Base-by-base conservation (phyloP, 2,888 invertebrate species). In the Patella depressa region DNA sequence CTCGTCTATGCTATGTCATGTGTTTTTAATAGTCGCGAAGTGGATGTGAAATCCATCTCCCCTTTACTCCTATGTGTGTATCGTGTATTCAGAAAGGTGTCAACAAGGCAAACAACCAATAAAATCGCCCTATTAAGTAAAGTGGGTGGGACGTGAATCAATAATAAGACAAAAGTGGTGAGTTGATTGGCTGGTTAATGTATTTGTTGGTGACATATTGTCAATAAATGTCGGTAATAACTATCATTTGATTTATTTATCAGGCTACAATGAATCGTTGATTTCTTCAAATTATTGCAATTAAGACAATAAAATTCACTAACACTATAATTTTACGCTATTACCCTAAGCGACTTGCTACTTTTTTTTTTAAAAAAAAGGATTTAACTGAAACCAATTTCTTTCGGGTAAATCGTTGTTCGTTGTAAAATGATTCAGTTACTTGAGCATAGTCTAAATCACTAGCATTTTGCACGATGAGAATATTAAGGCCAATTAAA, bases 11-110 rank as follows among this genome's bases (percentile, higher is more conserved):
- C 65, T 19, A 65, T 65, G 65, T 65, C 65, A 65, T 65, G 24
- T 65, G 65, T 24, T 65, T 65, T 65, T 65, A 65, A 65, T 65
- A 65, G 65, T 24, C 65, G 65, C 19, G 65, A 65, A 65, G 65
- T 65, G 65, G 65, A 65, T 65, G 65, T 65, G 65, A 24, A 65
- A 65, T 65, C 24, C 19, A 65, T 65, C 65, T 65, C 65, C 24
- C 45, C 45, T 45, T 65, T 65, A 65, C 14, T 65, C 65, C 24
- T 65, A 65, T 65, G 19, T 24, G 65, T 65, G 65, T 65, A 65
- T 65, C 65, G 24, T 24, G 24, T 65, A 65, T 65, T 65, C 65
- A 65, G 19, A 65, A 65, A 65, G 65, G 65, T 65, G 65, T 65
- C 65, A 65, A 65, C 65, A 65, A 65, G 65, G 24, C 15, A 65